Evolutionary conservation across 2,888 invertebrate species (phyloP), one percentile per base, ranked within the genome.

Genomic region (Phaedon cochleariae): DNA sequence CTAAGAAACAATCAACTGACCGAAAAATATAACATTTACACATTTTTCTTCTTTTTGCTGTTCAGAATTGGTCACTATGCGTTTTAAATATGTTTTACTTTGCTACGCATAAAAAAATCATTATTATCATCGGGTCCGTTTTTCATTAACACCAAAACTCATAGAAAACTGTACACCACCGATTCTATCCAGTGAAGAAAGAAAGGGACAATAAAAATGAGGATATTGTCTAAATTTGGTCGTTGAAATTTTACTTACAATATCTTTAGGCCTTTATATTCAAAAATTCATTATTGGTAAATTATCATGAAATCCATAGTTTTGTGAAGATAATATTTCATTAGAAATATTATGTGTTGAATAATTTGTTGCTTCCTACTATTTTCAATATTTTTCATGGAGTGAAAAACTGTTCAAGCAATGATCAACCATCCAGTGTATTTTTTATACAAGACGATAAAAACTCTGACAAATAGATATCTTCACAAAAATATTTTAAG

Each of bases 21-120:
- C 81, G 79, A 80, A 81, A 82, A 81, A 81, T 81, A 81, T 81
- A 82, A 81, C 80, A 81, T 81, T 79, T 81, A 82, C 80, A 80
- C 78, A 76, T 74, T 77, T 78, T 78, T 72, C 74, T 74, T 68
- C 59, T 61, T 67, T 65, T 69, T 75, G 70, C 70, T 69, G 71
- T 73, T 67, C 69, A 73, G 70, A 76, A 76, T 79, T 79, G 80
- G 80, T 80, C 81, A 80, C 78, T 78, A 79, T 74, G 77, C 78
- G 72, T 69, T 68, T 65, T 58, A 62, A 57, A 48, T 54, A 21
- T 41, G 41, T 58, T 62, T 59, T 49, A 62, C 18, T 62, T 57
- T 62, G 34, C 62, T 62, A 68, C 74, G 74, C 74, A 72, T 73
- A 74, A 71, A 72, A 68, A 69, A 72, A n/a, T n/a, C n/a, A n/a